Evolutionary conservation across 2,797 vertebrate genomes (phyloP).

Genomic region (Triplophysa yarkandensis): DNA sequence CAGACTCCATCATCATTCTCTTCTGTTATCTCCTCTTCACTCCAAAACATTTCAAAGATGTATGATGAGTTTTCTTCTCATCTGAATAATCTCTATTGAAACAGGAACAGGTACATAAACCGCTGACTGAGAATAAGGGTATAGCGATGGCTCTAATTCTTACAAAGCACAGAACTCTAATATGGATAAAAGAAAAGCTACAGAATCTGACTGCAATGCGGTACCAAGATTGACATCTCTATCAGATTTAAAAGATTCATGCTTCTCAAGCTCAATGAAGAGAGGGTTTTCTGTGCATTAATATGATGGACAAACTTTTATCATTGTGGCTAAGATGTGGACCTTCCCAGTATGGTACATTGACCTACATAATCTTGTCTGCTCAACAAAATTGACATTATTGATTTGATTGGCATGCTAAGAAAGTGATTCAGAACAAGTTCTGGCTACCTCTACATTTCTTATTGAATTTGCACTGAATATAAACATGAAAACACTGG

Average conservation of each 20-base stretch:
- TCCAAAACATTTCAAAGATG: background rate
- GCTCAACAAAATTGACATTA: background rate
- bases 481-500: constrained; percentile 30
- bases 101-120: background rate
- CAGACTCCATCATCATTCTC: background rate
- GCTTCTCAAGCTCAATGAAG: background rate
- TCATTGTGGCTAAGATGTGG: background rate
- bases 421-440: background rate
- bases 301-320: background rate
- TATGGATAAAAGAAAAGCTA: background rate
- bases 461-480: constrained; percentile 41
- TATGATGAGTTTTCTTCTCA: background rate
- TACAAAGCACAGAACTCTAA: background rate
- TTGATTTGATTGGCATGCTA: background rate
- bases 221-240: background rate
- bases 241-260: background rate
- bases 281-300: background rate
- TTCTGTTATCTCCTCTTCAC: background rate
- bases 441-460: constrained; percentile 26
- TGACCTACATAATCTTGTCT: background rate
- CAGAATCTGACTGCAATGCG: background rate
- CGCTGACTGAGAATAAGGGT: background rate
- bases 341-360: background rate
- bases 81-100: background rate
- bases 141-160: background rate